Evolutionary conservation across 2,797 vertebrate genomes (phyloP), one percentile per base, ranked within the genome.

Genomic region (Lepus townsendii): DNA sequence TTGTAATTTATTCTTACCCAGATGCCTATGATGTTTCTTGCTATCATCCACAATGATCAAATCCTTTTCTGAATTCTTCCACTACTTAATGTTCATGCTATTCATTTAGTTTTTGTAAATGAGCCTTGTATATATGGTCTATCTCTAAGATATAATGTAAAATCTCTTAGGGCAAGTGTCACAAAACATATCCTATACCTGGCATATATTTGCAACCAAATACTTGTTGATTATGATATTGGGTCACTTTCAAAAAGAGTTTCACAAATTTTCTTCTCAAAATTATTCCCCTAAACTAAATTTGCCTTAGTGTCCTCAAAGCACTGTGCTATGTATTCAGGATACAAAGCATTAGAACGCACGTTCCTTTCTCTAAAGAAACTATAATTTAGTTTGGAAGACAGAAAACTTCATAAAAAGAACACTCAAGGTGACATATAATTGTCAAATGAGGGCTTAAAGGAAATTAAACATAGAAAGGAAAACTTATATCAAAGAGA

Each of bases 391-490:
- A 93, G 62, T 88, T 93, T 91, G 62, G 5, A 95, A 95, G n/a
- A 71, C 30, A 63, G 85, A 75, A 85, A 90, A 80, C 9, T 47
- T 80, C 27, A 94, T 83, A 52, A 78, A 93, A 66, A 65, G 2
- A 63, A 92, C 7, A 88, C 47, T 86, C 22, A 80, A 86, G 47
- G 38, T 95, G 88, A 93, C 62, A 82, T 75, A 7, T 85, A 94
- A 90, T 84, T 96, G 75, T 88, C 84, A 95, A 93, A 73, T 71
- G 9, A 76, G 69, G 27, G 30, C 20, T 93, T 84, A 72, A 78
- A 89, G 91, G 62, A 80, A 90, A 92, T 95, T 88, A 96, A 96
- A 95, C 42, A 50, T 38, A 94, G 42, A 66, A 94, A 82, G n/a
- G 19, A 90, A 94, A 95, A 57, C 8, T 2, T 88, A 7, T 66